Evolutionary conservation across 1,140 invertebrate genomes (phyloP), one percentile per base, ranked within the genome.

Genomic region (Triops cancriformis): DNA sequence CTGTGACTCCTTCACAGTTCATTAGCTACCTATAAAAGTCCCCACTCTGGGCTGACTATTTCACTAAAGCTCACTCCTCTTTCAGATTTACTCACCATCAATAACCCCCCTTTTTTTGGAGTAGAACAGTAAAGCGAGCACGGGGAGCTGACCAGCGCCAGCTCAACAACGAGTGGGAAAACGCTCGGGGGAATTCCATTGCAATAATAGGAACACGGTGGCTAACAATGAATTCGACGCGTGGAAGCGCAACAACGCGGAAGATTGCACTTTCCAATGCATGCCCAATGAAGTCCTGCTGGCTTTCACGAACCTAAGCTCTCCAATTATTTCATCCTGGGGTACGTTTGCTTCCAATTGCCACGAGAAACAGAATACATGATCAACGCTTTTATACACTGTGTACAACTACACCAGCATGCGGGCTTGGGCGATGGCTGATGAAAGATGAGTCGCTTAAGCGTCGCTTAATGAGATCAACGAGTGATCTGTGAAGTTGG

Each of bases 221-320:
- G 51, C 10, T 64, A 64, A 64, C 51, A 64, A 64, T 64, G 0
- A 64, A 64, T 18, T 64, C 51, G 51, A 64, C 51, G 51, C 51
- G 51, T 23, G 51, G 51, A 64, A 64, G 51, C 51, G 51, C 51
- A 64, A 64, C 51, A 64, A 64, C 51, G 51, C 51, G 51, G 51
- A 64, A 64, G 51, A 64, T 64, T 64, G 51, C 51, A 64, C 51
- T 64, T 64, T 23, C 51, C 51, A 64, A 64, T 64, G 51, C 51
- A 64, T 64, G 14, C 14, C 14, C 51, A 64, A 64, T 64, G 51
- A 64, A 64, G 18, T 64, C 51, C 10, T 23, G 51, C 51, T 64
- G 51, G 51, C 31, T 23, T 23, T 64, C 18, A 23, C 51, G 14
- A 64, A 64, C 51, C 14, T 64, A 64, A 64, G 51, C 51, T 64